Base-by-base conservation (phyloP, 2,113 vertebrate genomes). In the Amazona vittata region DNA sequence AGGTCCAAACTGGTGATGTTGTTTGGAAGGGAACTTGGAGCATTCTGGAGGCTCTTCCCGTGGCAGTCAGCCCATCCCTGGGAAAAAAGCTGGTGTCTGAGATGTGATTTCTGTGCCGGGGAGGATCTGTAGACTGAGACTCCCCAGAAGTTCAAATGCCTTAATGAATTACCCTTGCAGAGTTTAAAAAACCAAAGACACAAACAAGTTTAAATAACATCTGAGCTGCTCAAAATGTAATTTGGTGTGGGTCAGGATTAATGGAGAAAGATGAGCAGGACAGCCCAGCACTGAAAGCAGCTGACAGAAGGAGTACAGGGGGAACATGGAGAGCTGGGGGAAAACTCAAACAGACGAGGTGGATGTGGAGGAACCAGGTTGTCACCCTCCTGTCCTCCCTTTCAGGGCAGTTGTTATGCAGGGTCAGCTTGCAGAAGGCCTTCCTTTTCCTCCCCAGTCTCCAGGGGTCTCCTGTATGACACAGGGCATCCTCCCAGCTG, bases 61-160 rank as follows among this genome's bases (percentile, higher is more conserved):
- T 59, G 97, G 97, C 98, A 98, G 83, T 97, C 39, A 0, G 91
- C 96, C 91, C 76, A 67, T 46, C 93, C 97, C 98, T 98, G 86
- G 29, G 49, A 76, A 97, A 76, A 95, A 18, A 93, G 11, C 14
- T 57, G 22, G 31, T 39, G 12, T 52, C 41, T 93, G 83, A 95
- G 57, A 83, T 49, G 44, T 39, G 26, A 4, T 76, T 11, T 41
- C 29, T 2, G 0, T 47, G 29, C 59, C 33, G 31, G 31, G 10
- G 37, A 94, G 15, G 24, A 65, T 79, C 60, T 53, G 71, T 41
- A 69, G 18, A 76, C 19, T 6, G 2, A 95, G 47, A 80, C 46
- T 75, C 57, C 55, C n/a, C 94, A 85, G 37, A 41, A 63, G 21
- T 73, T 81, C 44, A 90, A 67, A 79, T 19, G 33, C 19, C 39